phyloP scores from a whole-genome alignment of 2,113 vertebrate species.

The Junco hyemalis region DNA sequence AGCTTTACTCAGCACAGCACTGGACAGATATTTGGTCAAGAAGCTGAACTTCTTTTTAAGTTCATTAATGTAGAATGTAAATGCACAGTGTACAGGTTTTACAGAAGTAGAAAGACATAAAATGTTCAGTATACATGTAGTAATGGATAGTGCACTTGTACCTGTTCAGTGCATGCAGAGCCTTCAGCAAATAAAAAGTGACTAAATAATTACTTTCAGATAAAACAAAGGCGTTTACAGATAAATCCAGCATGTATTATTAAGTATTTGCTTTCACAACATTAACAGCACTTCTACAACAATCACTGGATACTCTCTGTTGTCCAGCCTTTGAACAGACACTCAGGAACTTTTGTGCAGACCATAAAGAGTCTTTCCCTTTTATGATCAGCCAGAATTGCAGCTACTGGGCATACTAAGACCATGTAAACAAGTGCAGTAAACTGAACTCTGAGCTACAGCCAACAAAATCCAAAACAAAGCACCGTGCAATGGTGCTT shows the following conservation, averaged over 20 bases:
- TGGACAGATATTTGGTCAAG: not conserved
- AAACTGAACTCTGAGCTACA: not conserved
- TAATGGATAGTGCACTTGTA: not conserved
- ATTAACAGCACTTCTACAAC: not conserved
- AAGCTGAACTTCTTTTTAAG: not conserved
- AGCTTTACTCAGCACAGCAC: not conserved
- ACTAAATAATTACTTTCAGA: not conserved
- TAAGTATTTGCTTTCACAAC: not conserved
- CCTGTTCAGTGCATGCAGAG: not conserved
- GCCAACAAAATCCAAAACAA: not conserved
- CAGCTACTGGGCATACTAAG: not conserved
- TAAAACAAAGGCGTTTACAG: not conserved
- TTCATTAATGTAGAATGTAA: not conserved
- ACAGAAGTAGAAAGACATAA: not conserved
- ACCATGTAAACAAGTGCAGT: not conserved
- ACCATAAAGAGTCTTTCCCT: not conserved
- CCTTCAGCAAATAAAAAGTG: not conserved
- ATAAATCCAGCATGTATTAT: not conserved
- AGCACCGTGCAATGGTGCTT: rapidly evolving
- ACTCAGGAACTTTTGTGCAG: not conserved
- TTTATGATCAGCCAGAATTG: not conserved
- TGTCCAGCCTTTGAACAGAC: not conserved
- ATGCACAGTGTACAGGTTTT: not conserved
- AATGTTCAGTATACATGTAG: not conserved
- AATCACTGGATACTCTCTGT: not conserved